Conservation (phyloP, 2,888 invertebrate species). For the Yponomeuta sedellus region DNA sequence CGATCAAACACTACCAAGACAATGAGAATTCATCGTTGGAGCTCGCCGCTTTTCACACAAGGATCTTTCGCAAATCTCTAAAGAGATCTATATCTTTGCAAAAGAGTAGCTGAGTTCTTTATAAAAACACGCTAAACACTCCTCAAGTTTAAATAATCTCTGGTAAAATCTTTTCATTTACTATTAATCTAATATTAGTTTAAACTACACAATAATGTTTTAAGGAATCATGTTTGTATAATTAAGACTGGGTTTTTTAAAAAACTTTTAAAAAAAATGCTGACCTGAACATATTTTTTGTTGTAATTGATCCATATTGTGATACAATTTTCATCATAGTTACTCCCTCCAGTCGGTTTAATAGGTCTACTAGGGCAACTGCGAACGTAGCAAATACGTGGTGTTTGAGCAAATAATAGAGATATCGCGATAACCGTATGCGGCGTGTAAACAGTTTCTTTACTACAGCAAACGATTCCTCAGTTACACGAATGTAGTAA, state of each 20-base stretch:
- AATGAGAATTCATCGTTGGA: neutral
- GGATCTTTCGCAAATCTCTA: neutral
- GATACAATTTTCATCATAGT: too few relatives aligned
- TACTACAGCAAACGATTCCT: neutral
- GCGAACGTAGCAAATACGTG: too few relatives aligned
- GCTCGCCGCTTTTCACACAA: neutral
- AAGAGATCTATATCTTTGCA: neutral
- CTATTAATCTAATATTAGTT: too few relatives aligned
- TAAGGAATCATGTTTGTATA: too few relatives aligned
- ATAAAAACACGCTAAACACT: too few relatives aligned
- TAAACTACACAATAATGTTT: too few relatives aligned
- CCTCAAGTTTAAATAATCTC: too few relatives aligned
- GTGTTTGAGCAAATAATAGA: neutral
- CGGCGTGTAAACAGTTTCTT: neutral
- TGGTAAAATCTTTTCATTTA: too few relatives aligned
- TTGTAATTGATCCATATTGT: too few relatives aligned
- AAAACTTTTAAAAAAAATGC: too few relatives aligned
- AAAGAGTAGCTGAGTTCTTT: neutral
- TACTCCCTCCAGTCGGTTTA: neutral
- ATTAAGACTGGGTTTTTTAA: too few relatives aligned
- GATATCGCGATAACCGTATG: neutral
- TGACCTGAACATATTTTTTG: neutral
- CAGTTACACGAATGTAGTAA: neutral
- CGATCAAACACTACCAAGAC: neutral
- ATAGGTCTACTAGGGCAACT: too few relatives aligned